These are phyloP conservation scores for Choristoneura fumiferana DNA, from an alignment of 1,140 invertebrate species.

Conservation along the genomic window DNA sequence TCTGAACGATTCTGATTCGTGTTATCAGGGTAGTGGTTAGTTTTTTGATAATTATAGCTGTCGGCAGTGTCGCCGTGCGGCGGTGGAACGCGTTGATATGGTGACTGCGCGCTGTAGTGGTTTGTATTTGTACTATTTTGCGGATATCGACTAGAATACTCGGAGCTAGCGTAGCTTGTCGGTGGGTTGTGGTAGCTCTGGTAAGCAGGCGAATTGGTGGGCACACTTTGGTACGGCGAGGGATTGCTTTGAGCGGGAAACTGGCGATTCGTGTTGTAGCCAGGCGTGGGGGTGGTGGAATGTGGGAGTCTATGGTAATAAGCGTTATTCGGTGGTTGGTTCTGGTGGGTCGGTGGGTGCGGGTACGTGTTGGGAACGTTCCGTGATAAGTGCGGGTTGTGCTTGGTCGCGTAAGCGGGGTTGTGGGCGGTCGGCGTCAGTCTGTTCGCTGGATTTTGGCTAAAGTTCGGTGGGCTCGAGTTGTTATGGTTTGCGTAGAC, in stretches of 20 bases:
- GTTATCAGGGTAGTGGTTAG: constrained; percentile 55
- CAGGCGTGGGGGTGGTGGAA: constrained; percentile 32
- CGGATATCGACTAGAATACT: constrained; percentile 71
- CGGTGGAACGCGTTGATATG: constrained; percentile 79
- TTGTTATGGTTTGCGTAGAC: constrained; percentile 51
- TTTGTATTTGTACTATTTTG: constrained; percentile 53
- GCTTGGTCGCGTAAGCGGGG: constrained; percentile 52
- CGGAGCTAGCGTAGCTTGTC: constrained; percentile 67
- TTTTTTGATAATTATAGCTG: constrained; percentile 65
- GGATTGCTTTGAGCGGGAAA: constrained; percentile 37
- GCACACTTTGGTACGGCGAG: constrained; percentile 72
- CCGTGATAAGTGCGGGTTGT: constrained; percentile 45
- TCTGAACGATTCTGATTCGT: constrained; percentile 46
- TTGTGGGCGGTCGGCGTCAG: constrained; percentile 58
- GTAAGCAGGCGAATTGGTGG: constrained; percentile 69
- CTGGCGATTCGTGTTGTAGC: constrained; percentile 48
- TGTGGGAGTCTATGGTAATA: constrained; percentile 54
- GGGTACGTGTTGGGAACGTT: constrained; percentile 58
- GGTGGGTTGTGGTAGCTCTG: constrained; percentile 68
- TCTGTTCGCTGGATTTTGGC: constrained; percentile 63
- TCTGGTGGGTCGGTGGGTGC: constrained; percentile 59
- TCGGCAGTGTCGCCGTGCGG: constrained; percentile 73
- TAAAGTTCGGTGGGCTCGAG: constrained; percentile 65
- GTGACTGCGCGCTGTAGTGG: constrained; percentile 59
- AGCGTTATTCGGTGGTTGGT: constrained; percentile 50